Evolutionary conservation across 1,140 invertebrate species (phyloP).

Genomic region (Heliconius hermathena): DNA sequence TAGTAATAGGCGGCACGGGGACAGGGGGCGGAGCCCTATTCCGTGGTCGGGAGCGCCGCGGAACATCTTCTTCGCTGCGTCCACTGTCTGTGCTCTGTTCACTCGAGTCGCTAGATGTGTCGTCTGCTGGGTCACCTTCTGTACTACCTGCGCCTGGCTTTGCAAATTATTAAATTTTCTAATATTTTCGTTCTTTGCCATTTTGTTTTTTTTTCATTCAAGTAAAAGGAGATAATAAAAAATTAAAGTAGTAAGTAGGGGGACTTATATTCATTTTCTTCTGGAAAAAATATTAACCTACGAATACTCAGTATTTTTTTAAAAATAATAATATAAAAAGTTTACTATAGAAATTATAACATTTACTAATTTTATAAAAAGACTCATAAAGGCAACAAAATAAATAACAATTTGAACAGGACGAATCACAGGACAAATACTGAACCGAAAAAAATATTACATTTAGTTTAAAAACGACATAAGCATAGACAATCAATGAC

Average conservation of each 20-base stretch:
- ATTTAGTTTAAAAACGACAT: not conserved
- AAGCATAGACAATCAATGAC: not conserved
- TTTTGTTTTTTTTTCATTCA: too few species aligned
- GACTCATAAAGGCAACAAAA: not conserved
- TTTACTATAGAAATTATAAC: too few species aligned
- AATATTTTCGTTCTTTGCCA: not conserved
- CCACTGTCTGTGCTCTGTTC: slow-evolving; percentile 67
- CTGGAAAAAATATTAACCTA: too few species aligned
- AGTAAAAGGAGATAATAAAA: too few species aligned
- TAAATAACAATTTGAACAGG: not conserved
- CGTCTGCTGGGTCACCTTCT: slow-evolving; percentile 42
- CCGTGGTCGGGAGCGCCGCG: slow-evolving; percentile 41
- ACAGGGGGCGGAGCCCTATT: slow-evolving; percentile 16
- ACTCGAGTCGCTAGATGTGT: slow-evolving; percentile 57
- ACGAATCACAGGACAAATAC: slow-evolving; percentile 20
- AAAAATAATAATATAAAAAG: too few species aligned
- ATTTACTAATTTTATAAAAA: not conserved
- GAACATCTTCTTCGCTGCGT: slow-evolving; percentile 62
- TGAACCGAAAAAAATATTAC: not conserved
- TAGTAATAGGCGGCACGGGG: slow-evolving; percentile 29
- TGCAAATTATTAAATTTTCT: slow-evolving; percentile 29
- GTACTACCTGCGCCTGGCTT: slow-evolving; percentile 65
- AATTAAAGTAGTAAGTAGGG: too few species aligned
- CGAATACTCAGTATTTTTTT: too few species aligned
- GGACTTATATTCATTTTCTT: too few species aligned